Percentiles rank a stretch among this genome's conserved stretches.
phyloP scores from a whole-genome alignment of 2,888 invertebrate species.

The Lithodes maja region DNA sequence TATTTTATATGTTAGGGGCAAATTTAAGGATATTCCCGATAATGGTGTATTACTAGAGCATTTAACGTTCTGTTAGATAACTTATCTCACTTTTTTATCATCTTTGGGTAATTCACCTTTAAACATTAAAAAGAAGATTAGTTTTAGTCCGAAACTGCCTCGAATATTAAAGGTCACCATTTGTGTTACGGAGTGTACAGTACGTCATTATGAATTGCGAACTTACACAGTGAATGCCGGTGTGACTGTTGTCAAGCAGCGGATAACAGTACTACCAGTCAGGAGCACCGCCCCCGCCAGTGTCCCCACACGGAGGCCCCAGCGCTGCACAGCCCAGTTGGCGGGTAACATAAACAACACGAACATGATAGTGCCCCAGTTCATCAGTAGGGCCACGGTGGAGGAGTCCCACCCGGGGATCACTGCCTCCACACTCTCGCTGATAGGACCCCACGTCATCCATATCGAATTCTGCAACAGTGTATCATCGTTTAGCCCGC shows the following conservation, averaged over 20 bases:
- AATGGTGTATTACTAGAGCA: too few species aligned
- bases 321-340: slow-evolving; percentile 18
- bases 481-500: too few species aligned
- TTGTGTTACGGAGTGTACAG: not conserved
- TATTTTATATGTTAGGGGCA: too few species aligned
- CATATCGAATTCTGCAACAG: slow-evolving; percentile 20
- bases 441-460: slow-evolving; percentile 53
- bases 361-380: slow-evolving; percentile 29
- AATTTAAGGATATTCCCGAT: too few species aligned
- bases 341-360: not conserved
- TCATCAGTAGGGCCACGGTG: slow-evolving; percentile 8
- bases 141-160: too few species aligned
- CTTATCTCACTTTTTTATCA: too few species aligned
- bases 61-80: too few species aligned
- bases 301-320: not conserved
- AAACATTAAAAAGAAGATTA: too few species aligned
- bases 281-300: not conserved
- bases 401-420: slow-evolving; percentile 31
- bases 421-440: slow-evolving; percentile 40
- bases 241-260: not conserved
- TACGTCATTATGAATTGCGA: not conserved
- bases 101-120: too few species aligned
- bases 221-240: slow-evolving; percentile 8
- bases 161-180: too few species aligned
- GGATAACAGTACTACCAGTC: not conserved